A percentile compares a stretch with the other conserved stretches of the same genome.
These are phyloP conservation scores for Polydrusus pterygomalis DNA, from an alignment of 2,888 invertebrate species.

Conservation along the genomic window DNA sequence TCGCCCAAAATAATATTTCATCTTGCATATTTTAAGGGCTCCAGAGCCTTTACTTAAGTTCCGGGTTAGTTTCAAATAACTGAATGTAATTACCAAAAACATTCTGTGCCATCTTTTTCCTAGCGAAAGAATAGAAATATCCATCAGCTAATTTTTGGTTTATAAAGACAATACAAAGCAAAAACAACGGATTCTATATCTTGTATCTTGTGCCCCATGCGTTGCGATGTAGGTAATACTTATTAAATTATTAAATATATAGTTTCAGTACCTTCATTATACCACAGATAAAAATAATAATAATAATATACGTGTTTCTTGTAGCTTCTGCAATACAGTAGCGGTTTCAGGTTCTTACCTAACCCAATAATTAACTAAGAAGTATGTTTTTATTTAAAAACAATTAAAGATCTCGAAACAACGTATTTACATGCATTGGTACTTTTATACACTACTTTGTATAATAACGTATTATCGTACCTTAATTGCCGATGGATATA, in stretches of 20 bases:
- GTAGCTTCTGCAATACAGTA: slow-evolving; percentile 5
- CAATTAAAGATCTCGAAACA: slow-evolving; percentile 2
- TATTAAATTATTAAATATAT: slow-evolving; percentile 1
- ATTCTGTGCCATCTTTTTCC: too few relatives aligned
- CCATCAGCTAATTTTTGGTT: too few relatives aligned
- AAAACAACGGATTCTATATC: too few relatives aligned
- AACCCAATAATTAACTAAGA: slow-evolving; percentile 7
- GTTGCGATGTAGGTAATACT: background rate
- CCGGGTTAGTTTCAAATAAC: too few relatives aligned
- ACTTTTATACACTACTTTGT: slow-evolving; percentile 5
- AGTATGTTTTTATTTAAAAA: slow-evolving; percentile 1
- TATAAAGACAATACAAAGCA: too few relatives aligned
- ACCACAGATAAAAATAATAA: slow-evolving; percentile 8
- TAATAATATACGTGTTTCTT: background rate
- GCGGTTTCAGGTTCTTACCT: background rate
- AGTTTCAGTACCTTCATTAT: background rate
- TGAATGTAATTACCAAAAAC: too few relatives aligned
- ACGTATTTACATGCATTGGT: slow-evolving; percentile 16
- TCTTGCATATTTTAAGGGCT: too few relatives aligned
- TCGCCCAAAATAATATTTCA: too few relatives aligned
- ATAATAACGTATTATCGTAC: slow-evolving; percentile 14
- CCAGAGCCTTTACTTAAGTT: too few relatives aligned
- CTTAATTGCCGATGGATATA: slow-evolving; percentile 1
- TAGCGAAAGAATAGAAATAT: too few relatives aligned
- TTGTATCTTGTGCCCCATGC: background rate